A percentile compares a stretch with the other conserved stretches of the same genome.
These are phyloP conservation scores for Pteruthius melanotis DNA, from an alignment of 2,113 vertebrate species.

Conservation along the genomic window DNA sequence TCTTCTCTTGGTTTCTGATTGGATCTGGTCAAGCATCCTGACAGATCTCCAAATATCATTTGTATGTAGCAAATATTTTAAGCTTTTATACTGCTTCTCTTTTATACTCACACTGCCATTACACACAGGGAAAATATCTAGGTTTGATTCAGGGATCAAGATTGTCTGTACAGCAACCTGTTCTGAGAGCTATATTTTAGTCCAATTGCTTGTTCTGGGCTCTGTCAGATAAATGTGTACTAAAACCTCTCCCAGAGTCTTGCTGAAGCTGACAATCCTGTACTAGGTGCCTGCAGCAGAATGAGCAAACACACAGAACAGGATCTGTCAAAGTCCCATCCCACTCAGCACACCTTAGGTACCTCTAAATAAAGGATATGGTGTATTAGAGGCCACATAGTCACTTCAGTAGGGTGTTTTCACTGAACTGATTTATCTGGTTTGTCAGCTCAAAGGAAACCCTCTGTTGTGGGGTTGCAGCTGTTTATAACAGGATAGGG, in stretches of 20 bases:
- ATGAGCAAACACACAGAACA: not conserved
- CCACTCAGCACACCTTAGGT: not conserved
- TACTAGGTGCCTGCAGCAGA: not conserved
- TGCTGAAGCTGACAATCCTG: not conserved
- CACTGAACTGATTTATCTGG: accelerated
- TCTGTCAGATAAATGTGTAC: not conserved
- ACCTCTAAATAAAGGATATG: not conserved
- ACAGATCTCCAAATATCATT: not conserved
- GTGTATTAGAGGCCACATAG: not conserved
- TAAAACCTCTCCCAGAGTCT: not conserved
- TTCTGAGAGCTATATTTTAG: not conserved
- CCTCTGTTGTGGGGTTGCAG: not conserved
- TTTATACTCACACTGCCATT: not conserved
- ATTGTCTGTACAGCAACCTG: not conserved
- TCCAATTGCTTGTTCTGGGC: not conserved
- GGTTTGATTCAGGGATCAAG: not conserved
- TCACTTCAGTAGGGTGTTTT: not conserved
- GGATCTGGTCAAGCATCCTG: not conserved
- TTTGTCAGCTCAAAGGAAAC: not conserved
- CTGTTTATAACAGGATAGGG: not conserved
- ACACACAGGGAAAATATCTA: not conserved
- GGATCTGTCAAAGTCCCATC: not conserved
- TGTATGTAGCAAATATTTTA: not conserved
- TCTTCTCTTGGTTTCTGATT: not conserved
- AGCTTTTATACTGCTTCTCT: not conserved